A percentile compares a stretch with the other conserved stretches of the same genome.
Conservation (phyloP, 2,113 vertebrate genomes). For the Recurvirostra avosetta region DNA sequence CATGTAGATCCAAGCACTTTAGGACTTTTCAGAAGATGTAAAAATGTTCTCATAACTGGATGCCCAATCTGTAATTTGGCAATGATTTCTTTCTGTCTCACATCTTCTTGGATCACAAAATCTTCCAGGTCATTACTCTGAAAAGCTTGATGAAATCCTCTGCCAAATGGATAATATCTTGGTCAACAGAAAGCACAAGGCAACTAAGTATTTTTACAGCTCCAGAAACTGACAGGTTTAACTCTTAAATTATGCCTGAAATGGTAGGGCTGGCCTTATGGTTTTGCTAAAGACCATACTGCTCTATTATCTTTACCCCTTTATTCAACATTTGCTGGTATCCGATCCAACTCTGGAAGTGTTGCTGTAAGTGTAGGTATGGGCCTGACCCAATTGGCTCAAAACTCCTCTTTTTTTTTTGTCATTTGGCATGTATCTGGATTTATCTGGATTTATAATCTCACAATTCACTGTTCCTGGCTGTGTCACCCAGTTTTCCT, state of each 20-base stretch:
- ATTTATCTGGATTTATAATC: constrained; percentile 4
- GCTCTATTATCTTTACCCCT: not conserved
- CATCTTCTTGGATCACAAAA: constrained; percentile 14
- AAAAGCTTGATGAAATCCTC: not conserved
- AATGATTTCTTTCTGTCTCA: not conserved
- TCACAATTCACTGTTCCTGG: not conserved
- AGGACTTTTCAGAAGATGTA: constrained; percentile 12
- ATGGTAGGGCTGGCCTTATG: not conserved
- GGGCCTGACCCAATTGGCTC: not conserved
- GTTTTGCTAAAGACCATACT: not conserved
- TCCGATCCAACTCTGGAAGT: not conserved
- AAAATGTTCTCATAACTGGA: constrained; percentile 28
- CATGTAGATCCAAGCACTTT: constrained; percentile 5
- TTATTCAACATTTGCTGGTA: not conserved
- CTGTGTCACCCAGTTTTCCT: not conserved
- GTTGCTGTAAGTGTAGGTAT: not conserved
- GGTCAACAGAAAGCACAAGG: constrained; percentile 1
- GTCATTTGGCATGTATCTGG: not conserved
- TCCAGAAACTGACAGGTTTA: not conserved
- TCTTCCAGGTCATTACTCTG: constrained; percentile 12
- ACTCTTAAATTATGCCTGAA: not conserved
- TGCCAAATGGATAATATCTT: constrained; percentile 8
- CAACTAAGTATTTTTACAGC: constrained; percentile 10
- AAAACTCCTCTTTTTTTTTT: not conserved
- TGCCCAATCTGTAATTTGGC: not conserved